phyloP scores from a whole-genome alignment of 2,113 vertebrate species.

The Corythornis madagascariensis region DNA sequence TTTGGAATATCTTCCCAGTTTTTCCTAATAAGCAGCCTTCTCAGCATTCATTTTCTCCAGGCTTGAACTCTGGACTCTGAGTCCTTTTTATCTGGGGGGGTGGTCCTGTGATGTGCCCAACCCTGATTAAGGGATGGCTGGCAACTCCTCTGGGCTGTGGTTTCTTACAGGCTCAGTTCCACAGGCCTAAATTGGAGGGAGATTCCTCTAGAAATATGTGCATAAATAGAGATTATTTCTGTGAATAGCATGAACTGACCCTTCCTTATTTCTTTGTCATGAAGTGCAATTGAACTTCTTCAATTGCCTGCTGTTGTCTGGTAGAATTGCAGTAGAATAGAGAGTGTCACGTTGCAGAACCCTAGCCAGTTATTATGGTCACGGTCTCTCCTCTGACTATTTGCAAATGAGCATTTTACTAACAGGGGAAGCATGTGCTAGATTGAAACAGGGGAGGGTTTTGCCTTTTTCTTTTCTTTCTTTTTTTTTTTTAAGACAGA shows the following conservation, averaged over 20 bases:
- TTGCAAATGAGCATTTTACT: conserved; percentile 41
- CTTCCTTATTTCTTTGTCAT: not conserved
- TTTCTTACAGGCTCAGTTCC: not conserved
- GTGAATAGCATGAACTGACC: not conserved
- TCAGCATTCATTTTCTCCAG: not conserved
- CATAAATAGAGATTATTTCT: not conserved
- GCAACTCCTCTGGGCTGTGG: not conserved
- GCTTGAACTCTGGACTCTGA: not conserved
- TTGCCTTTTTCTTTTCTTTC: not conserved
- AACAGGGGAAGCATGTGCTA: conserved; percentile 14
- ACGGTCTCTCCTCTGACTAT: not conserved
- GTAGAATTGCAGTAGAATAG: not conserved
- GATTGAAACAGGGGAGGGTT: not conserved
- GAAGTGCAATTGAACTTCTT: not conserved
- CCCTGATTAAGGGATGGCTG: not conserved
- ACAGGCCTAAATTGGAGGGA: not conserved
- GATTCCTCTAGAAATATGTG: not conserved
- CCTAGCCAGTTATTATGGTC: not conserved
- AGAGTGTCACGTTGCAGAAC: not conserved
- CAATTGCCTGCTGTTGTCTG: not conserved
- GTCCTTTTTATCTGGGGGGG: not conserved
- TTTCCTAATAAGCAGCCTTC: not conserved
- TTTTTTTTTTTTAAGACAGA: not conserved
- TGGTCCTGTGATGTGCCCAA: not conserved
- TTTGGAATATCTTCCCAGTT: not conserved